Percentiles rank a stretch among this genome's conserved stretches.
These are phyloP conservation scores for Cygnus atratus DNA, from an alignment of 2,113 vertebrate species.

Conservation along the genomic window DNA sequence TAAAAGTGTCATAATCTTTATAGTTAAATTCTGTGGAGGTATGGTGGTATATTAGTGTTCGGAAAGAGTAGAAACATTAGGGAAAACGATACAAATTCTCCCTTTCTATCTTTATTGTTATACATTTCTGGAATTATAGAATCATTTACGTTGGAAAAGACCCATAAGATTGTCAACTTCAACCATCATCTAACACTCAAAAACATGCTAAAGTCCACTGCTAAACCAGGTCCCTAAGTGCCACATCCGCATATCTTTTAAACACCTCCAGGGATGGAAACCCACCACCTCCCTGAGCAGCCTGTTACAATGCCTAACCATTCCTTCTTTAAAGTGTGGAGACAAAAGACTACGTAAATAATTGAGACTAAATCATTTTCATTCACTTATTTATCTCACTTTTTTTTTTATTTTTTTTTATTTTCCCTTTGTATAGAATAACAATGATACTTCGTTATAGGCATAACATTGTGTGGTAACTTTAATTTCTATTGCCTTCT, in stretches of 20 bases:
- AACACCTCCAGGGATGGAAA: not conserved
- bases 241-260: not conserved
- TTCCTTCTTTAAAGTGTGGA: not conserved
- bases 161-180: not conserved
- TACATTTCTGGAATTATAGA: not conserved
- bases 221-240: not conserved
- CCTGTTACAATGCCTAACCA: too few species aligned
- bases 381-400: not conserved
- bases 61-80: not conserved
- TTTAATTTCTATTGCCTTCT: not conserved
- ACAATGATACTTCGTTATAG: not conserved
- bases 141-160: not conserved
- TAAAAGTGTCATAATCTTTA: not conserved
- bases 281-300: not conserved
- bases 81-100: not conserved
- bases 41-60: not conserved
- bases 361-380: not conserved
- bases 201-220: not conserved
- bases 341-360: not conserved
- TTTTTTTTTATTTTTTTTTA: not conserved
- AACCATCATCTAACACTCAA: too few species aligned
- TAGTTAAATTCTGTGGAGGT: not conserved
- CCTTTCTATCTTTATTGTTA: not conserved
- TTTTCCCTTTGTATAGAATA: not conserved
- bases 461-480: not conserved